A percentile compares a stretch with the other conserved stretches of the same genome.
phyloP scores from a whole-genome alignment of 2,797 vertebrate species.

The Brachyalestes nurse region DNA sequence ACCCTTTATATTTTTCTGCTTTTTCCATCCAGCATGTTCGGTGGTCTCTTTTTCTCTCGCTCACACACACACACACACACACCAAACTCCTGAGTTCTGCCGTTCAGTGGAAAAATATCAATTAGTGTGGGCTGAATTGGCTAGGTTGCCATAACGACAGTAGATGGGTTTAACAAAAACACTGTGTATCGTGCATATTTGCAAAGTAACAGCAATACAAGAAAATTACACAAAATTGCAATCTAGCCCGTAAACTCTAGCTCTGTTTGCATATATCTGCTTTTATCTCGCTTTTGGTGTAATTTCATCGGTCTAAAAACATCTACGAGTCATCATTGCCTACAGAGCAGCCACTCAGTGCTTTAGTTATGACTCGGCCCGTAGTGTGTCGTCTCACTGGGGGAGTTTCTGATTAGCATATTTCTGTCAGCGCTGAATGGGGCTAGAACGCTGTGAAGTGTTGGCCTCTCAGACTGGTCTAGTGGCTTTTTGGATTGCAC shows the following conservation, averaged over 20 bases:
- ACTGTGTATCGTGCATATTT: not conserved
- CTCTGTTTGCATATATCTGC: not conserved
- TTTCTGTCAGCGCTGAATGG: not conserved
- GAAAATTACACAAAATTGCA: not conserved
- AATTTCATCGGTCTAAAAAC: not conserved
- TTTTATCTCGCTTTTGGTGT: not conserved
- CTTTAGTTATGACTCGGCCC: not conserved
- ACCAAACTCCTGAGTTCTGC: not conserved
- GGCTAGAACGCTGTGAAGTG: not conserved
- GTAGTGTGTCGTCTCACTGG: not conserved
- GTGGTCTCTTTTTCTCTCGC: not conserved
- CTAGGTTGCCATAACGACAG: constrained; percentile 40
- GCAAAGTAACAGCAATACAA: constrained; percentile 13
- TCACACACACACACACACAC: not conserved
- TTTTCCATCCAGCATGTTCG: not conserved
- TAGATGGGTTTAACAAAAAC: constrained; percentile 36
- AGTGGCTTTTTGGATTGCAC: constrained; percentile 11
- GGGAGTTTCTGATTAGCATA: not conserved
- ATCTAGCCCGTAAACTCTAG: not conserved
- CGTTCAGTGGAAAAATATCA: constrained; percentile 38
- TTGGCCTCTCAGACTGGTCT: constrained; percentile 7
- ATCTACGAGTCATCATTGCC: not conserved
- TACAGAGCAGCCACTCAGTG: not conserved
- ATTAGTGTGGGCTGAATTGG: constrained; percentile 47
- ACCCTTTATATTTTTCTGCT: not conserved